Evolutionary conservation across 2,797 vertebrate genomes (phyloP), one percentile per base, ranked within the genome.

Genomic region (Astyanax mexicanus): DNA sequence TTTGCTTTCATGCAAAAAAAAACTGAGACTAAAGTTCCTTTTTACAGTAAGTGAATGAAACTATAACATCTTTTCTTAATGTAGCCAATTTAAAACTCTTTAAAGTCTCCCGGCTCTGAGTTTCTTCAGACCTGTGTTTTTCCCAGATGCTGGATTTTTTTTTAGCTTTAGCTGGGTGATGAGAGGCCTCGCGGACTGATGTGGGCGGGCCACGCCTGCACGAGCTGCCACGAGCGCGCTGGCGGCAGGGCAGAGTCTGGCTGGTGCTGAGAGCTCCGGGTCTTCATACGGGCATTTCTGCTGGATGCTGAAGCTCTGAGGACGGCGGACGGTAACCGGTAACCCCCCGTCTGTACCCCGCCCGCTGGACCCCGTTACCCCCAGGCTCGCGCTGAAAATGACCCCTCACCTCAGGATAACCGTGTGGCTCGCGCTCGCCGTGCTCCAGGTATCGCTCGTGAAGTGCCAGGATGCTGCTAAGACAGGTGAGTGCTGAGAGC

Each of bases 401-500:
- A 87, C 80, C 60, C 74, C 78, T 78, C 84, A 77, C 70, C 82
- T 79, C 74, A 81, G 91, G 92, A 93, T 89, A 86, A 87, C 81
- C 9, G 2, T 89, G 35, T 90, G 86, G 80, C 86, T 93, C 82
- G 82, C 83, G 68, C 6, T 93, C 67, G 74, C 85, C 78, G 78
- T 89, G 82, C 83, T 83, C 58, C 93, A 89, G 89, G 89, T 93
- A 83, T 84, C 88, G 3, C 67, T 84, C 0, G 91, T 91, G 68
- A 83, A 69, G 76, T 85, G 89, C 80, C 92, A 93, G 79, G 84
- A 89, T 1, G n/a, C 70, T 45, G 17, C 55, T n/a, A 84, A 86
- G 66, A 87, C 75, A 7, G 91, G 93, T 93, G 86, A 92, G 92
- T 80, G 38, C n/a, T n/a, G n/a, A n/a, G n/a, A n/a, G n/a, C n/a